Base-by-base conservation (phyloP, 2,888 invertebrate genomes). In the Eupithecia insigniata region DNA sequence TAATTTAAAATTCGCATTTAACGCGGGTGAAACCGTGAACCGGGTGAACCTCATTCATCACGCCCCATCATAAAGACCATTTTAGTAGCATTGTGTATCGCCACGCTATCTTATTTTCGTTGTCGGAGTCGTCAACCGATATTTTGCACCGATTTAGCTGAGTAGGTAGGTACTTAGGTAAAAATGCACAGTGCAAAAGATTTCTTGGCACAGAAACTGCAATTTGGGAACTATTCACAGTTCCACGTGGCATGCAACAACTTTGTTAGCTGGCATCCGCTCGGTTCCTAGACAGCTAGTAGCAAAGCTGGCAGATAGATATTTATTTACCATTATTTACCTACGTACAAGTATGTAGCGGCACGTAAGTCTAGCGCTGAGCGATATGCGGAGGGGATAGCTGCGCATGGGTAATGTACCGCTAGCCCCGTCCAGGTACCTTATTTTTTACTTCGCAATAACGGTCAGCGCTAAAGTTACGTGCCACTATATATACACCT, bases 201-300 rank as follows among this genome's bases (percentile, higher is more conserved):
- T 30, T 30, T 30, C 60, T 60, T 60, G 28, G 60, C 28, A 28
- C 28, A 30, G 18, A 28, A 12, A 60, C 18, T 55, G 55, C 18
- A 30, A 28, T 60, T 60, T 60, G 16, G 16, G 8, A 60, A 60
- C 18, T 60, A 60, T 55, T 55, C 26, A 30, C 30, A 60, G 28
- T 18, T 18, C 18, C 60, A 60, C 60, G 60, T 30, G 60, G 60
- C 60, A 58, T 28, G 28, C 18, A 30, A 30, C 60, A 60, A 60
- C 60, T 30, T 60, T 60, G 60, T 60, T 30, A 30, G 60, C 60
- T 30, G 55, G 55, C 55, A 55, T 4, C 26, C 12, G 14, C 14
- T 14, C 26, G 12, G 22, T 14, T 26, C 14, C 55, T 16, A 22
- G 8, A 22, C 16, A 39, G 14, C 12, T 14, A 39, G 34, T 34